Evolutionary conservation across 2,888 invertebrate genomes (phyloP).

Genomic region (Cyrtodaria siliqua): DNA sequence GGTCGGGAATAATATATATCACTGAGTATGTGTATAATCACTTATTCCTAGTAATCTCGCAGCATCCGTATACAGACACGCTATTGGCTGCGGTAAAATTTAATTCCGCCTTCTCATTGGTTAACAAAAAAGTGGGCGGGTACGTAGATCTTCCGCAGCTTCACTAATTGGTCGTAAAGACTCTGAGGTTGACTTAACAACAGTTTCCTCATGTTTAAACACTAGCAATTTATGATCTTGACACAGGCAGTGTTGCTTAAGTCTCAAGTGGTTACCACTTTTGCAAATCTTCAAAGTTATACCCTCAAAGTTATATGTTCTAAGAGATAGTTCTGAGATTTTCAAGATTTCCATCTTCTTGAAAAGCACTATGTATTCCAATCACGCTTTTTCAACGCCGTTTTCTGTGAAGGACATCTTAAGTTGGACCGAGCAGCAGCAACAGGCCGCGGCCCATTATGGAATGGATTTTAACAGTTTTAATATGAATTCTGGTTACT

Average conservation of each 20-base stretch:
- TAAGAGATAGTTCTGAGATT: constrained; percentile 56
- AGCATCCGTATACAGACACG: background rate
- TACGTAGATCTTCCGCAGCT: constrained; percentile 7
- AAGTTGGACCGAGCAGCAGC: constrained; percentile 53
- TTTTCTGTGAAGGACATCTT: constrained; percentile 68
- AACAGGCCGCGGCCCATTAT: constrained; percentile 59
- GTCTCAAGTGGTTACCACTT: constrained; percentile 66
- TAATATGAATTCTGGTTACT: constrained; percentile 61
- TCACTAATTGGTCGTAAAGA: constrained; percentile 30
- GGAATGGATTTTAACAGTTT: constrained; percentile 66
- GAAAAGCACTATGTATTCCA: constrained; percentile 64
- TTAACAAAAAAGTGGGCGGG: background rate
- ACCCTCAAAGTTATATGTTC: constrained; percentile 57
- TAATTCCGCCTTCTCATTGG: constrained; percentile 17
- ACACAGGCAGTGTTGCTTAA: constrained; percentile 65
- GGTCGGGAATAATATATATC: too few species aligned
- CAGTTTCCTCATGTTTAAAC: constrained; percentile 59
- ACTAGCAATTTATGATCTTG: constrained; percentile 65
- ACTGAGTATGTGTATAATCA: too few species aligned
- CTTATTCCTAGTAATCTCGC: too few species aligned
- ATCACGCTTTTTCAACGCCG: constrained; percentile 64
- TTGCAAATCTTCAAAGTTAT: constrained; percentile 65
- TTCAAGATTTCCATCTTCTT: constrained; percentile 59
- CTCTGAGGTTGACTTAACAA: constrained; percentile 33
- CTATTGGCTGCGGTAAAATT: background rate